These are phyloP conservation scores for Podotricha telesiphe DNA, from an alignment of 2,888 invertebrate species.

Conservation along the genomic window DNA sequence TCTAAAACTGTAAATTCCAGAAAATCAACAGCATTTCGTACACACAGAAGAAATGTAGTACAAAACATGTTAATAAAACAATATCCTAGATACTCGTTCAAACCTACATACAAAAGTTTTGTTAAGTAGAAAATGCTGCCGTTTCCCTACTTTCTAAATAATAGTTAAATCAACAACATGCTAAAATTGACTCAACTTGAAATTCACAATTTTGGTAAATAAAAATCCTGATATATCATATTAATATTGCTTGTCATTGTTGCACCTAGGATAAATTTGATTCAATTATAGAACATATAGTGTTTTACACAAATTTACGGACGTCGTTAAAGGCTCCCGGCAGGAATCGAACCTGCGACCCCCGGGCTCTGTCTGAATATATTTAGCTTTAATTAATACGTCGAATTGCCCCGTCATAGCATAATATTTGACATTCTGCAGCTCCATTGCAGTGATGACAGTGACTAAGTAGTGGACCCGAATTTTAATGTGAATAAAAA, in stretches of 20 bases:
- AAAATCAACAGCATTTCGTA: slow-evolving; percentile 8
- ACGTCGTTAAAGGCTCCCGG: slow-evolving; percentile 14
- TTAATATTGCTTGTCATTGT: neutral
- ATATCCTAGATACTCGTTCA: neutral
- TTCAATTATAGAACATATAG: neutral
- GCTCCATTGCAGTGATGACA: slow-evolving; percentile 22
- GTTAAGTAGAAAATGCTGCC: neutral
- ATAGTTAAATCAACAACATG: slow-evolving; percentile 17
- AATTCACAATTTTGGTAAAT: neutral
- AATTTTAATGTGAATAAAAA: slow-evolving; percentile 24
- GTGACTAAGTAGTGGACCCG: slow-evolving; percentile 15
- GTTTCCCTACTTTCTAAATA: slow-evolving; percentile 13
- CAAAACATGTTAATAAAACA: neutral
- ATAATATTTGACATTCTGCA: neutral
- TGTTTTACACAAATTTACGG: neutral
- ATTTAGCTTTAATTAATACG: neutral
- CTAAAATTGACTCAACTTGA: slow-evolving; percentile 14
- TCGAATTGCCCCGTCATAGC: neutral
- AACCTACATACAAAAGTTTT: neutral
- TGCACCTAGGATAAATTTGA: neutral
- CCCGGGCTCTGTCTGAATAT: neutral
- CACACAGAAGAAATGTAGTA: neutral
- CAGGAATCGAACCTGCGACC: slow-evolving; percentile 38
- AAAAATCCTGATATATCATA: neutral
- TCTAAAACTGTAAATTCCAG: slow-evolving; percentile 6